Evolutionary conservation across 2,888 invertebrate species (phyloP).

Genomic region (Drosophila putrida): DNA sequence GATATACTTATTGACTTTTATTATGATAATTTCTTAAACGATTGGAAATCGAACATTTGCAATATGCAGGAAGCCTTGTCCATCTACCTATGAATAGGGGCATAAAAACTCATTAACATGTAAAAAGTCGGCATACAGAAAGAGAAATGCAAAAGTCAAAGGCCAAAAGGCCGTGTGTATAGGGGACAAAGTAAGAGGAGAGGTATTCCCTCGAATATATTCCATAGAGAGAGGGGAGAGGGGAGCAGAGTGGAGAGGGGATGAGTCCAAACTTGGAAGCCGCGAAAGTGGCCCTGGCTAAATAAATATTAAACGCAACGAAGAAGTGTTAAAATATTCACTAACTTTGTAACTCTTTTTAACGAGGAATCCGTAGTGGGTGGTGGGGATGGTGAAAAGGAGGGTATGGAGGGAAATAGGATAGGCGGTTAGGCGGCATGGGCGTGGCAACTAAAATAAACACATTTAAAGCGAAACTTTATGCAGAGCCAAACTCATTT

Average conservation of each 20-base stretch:
- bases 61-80: neutral
- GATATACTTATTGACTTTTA: too few species aligned
- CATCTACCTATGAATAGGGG: neutral
- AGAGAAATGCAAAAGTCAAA: conserved; percentile 3
- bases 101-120: conserved; percentile 68
- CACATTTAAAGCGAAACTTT: conserved; percentile 80
- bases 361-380: conserved; percentile 61
- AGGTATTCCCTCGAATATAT: neutral
- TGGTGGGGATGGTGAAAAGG: neutral
- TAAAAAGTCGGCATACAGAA: conserved; percentile 26
- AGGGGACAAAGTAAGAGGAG: neutral
- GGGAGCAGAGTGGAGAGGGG: neutral
- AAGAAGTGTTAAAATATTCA: conserved; percentile 80
- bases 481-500: conserved; percentile 80
- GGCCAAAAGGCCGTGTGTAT: conserved; percentile 12
- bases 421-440: conserved; percentile 8
- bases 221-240: neutral
- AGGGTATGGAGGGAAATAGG: neutral
- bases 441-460: conserved; percentile 79
- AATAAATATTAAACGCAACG: conserved; percentile 76
- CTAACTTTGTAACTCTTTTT: conserved; percentile 81
- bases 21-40: too few species aligned
- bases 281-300: conserved; percentile 67
- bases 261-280: conserved; percentile 25
- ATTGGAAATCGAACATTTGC: neutral